Evolutionary conservation across 2,888 invertebrate species (phyloP).

Genomic region (Fragum fragum): DNA sequence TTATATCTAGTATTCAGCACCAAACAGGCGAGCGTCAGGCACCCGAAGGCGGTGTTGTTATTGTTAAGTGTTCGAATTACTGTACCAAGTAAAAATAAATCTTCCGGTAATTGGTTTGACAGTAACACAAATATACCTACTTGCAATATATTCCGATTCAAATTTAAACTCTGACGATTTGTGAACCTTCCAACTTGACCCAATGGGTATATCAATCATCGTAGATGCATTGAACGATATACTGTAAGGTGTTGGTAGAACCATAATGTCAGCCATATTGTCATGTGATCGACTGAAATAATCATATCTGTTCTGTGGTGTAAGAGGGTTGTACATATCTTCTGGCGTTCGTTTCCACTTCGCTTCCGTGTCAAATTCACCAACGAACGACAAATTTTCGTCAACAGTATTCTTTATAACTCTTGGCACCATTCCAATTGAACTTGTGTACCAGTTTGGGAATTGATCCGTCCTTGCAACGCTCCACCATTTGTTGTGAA

Average conservation of each 20-base stretch:
- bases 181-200: slow-evolving; percentile 16
- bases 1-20: too few relatives aligned
- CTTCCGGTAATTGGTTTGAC: too few relatives aligned
- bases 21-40: too few relatives aligned
- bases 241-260: neutral
- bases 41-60: too few relatives aligned
- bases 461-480: slow-evolving; percentile 70
- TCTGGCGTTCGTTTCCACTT: slow-evolving; percentile 75
- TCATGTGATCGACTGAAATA: neutral
- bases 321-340: slow-evolving; percentile 75
- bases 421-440: slow-evolving; percentile 67
- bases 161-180: slow-evolving; percentile 12
- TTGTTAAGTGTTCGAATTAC: too few relatives aligned
- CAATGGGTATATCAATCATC: neutral
- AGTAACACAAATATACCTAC: slow-evolving; percentile 39
- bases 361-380: slow-evolving; percentile 62
- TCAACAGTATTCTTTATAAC: slow-evolving; percentile 67
- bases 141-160: slow-evolving; percentile 52
- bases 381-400: slow-evolving; percentile 70
- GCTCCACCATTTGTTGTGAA: slow-evolving; percentile 60
- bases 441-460: slow-evolving; percentile 76
- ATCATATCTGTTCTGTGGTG: slow-evolving; percentile 63
- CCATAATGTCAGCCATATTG: neutral
- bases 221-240: neutral
- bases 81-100: too few relatives aligned